phyloP scores from a whole-genome alignment of 2,797 vertebrate species.

The Smutsia gigantea region DNA sequence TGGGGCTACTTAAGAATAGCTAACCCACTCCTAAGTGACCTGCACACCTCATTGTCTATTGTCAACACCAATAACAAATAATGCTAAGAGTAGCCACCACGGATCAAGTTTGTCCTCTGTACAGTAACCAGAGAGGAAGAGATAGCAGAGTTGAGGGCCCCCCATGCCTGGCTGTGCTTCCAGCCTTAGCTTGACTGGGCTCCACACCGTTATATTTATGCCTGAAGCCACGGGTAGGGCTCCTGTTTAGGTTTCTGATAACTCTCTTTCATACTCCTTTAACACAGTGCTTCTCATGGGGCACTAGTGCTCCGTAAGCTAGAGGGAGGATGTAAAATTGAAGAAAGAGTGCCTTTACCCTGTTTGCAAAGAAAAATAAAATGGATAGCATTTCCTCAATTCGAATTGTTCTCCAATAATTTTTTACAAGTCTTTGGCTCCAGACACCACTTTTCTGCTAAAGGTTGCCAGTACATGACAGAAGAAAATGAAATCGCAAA shows the following conservation, averaged over 20 bases:
- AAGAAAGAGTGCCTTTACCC: not conserved
- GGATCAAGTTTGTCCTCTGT: not conserved
- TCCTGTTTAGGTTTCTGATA: not conserved
- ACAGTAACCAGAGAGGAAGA: not conserved
- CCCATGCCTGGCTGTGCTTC: not conserved
- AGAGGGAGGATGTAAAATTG: not conserved
- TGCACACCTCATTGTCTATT: not conserved
- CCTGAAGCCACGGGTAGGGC: too few species aligned
- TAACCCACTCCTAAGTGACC: not conserved
- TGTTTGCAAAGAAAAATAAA: not conserved
- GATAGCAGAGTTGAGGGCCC: too few species aligned
- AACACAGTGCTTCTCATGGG: not conserved
- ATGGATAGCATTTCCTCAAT: constrained; percentile 19
- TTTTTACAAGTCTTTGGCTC: constrained; percentile 5
- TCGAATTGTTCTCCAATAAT: constrained; percentile 18
- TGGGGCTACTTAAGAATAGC: not conserved
- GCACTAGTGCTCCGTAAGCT: not conserved
- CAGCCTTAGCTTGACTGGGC: not conserved
- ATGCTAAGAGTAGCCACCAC: not conserved
- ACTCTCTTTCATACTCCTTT: not conserved
- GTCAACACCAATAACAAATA: not conserved
- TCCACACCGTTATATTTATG: not conserved
- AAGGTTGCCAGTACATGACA: not conserved
- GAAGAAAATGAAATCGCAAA: constrained; percentile 47
- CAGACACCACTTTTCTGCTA: constrained; percentile 9